Evolutionary conservation across 2,888 invertebrate species (phyloP).

Genomic region (Timema podura): DNA sequence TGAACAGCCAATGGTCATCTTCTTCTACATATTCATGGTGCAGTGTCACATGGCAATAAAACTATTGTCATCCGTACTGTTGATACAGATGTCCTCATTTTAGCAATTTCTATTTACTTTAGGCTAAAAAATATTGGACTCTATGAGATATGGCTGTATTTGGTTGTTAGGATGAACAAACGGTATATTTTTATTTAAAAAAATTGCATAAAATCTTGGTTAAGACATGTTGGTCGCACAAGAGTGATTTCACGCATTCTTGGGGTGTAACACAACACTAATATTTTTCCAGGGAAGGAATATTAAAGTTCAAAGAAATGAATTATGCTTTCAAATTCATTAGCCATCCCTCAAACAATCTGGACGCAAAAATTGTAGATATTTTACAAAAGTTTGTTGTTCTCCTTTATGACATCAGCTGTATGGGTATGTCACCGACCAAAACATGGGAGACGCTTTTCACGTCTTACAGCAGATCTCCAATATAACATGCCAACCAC

Average conservation of each 20-base stretch:
- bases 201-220: slow-evolving; percentile 13
- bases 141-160: slow-evolving; percentile 15
- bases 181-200: slow-evolving; percentile 8
- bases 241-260: slow-evolving; percentile 11
- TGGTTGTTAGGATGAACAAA: not conserved
- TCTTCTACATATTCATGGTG: too few species aligned
- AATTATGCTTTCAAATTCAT: not conserved
- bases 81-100: not conserved
- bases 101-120: slow-evolving; percentile 16
- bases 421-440: not conserved
- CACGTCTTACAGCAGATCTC: not conserved
- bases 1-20: not conserved
- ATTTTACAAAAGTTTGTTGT: not conserved
- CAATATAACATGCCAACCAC: not conserved
- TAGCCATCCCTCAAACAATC: not conserved
- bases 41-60: too few species aligned
- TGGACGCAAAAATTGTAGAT: not conserved
- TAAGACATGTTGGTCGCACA: not conserved
- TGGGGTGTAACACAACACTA: slow-evolving; percentile 13
- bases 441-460: not conserved
- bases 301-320: not conserved
- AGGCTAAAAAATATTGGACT: slow-evolving; percentile 7
- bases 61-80: too few species aligned
- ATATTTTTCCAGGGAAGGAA: not conserved
- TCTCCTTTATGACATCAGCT: not conserved